These are phyloP conservation scores for Trematocara nigrifrons DNA, from an alignment of 2,113 vertebrate genomes.

Conservation along the genomic window DNA sequence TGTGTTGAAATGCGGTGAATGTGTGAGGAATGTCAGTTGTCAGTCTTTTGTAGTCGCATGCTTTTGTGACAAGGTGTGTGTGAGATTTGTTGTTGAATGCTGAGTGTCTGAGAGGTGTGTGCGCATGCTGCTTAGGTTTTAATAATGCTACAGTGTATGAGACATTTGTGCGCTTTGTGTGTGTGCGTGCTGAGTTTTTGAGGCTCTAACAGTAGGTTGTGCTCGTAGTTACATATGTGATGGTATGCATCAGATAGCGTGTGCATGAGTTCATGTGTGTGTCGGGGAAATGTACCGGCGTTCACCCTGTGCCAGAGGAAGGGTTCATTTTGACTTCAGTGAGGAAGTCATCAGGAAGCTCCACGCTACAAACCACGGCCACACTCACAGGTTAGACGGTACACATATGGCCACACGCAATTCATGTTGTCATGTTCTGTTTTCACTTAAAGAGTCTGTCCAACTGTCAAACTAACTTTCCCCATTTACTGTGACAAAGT, in stretches of 20 bases:
- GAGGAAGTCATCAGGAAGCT: slow-evolving; percentile 77
- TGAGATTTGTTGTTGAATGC: background rate
- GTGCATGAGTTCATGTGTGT: slow-evolving; percentile 37
- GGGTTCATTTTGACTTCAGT: slow-evolving; percentile 80
- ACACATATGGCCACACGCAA: background rate
- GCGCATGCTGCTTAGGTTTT: background rate
- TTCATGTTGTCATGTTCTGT: background rate
- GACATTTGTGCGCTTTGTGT: background rate
- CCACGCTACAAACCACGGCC: slow-evolving; percentile 54
- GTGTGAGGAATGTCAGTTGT: background rate
- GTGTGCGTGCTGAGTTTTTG: background rate
- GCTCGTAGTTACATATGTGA: background rate
- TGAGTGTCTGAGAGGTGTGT: background rate
- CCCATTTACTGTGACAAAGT: background rate
- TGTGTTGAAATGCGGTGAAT: background rate
- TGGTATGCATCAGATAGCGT: slow-evolving; percentile 9
- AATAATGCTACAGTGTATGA: background rate
- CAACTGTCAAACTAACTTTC: background rate
- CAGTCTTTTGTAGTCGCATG: background rate
- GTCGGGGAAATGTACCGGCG: slow-evolving; percentile 71
- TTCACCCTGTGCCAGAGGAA: slow-evolving; percentile 74
- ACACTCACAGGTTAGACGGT: slow-evolving; percentile 65
- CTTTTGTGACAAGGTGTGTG: background rate
- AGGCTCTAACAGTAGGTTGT: background rate
- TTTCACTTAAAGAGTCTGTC: background rate